These are phyloP conservation scores for Centruroides sculpturatus DNA, from an alignment of 1,140 invertebrate species.

Conservation along the genomic window DNA sequence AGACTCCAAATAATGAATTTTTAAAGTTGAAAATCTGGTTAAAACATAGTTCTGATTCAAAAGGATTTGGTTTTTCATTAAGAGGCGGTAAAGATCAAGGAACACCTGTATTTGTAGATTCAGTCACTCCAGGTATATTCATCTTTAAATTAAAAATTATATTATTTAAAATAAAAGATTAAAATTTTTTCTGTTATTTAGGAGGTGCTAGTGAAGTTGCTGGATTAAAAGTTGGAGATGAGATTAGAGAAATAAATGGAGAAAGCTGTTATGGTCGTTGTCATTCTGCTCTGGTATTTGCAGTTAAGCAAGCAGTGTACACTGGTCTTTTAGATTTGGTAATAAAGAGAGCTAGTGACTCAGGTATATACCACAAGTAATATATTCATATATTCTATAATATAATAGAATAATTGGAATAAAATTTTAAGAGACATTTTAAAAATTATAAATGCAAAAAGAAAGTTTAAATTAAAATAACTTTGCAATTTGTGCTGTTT, in stretches of 20 bases:
- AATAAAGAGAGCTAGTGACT: too few relatives aligned
- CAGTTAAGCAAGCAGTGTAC: slow-evolving; percentile 7
- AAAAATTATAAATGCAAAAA: too few relatives aligned
- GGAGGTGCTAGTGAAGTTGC: slow-evolving; percentile 4
- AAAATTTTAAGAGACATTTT: too few relatives aligned
- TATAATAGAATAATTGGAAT: too few relatives aligned
- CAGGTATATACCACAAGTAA: too few relatives aligned
- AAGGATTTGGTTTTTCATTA: slow-evolving; percentile 9
- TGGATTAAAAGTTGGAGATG: slow-evolving; percentile 11
- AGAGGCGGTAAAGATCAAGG: slow-evolving; percentile 11
- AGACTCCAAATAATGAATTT: too few relatives aligned
- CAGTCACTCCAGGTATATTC: slow-evolving; percentile 2
- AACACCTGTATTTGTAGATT: slow-evolving; percentile 3
- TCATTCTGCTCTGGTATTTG: slow-evolving; percentile 9
- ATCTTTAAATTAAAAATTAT: not conserved
- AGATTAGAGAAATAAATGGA: slow-evolving; percentile 11
- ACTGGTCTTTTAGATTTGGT: not conserved
- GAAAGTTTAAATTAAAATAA: too few relatives aligned
- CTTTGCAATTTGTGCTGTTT: too few relatives aligned
- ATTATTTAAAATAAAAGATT: not conserved
- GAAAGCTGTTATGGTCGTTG: slow-evolving; percentile 1
- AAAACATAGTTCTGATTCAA: not conserved
- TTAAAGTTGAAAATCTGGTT: too few relatives aligned
- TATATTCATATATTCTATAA: too few relatives aligned
- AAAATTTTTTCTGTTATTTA: not conserved